Evolutionary conservation across 2,888 invertebrate species (phyloP).

Genomic region (Himalopsyche tibetana): DNA sequence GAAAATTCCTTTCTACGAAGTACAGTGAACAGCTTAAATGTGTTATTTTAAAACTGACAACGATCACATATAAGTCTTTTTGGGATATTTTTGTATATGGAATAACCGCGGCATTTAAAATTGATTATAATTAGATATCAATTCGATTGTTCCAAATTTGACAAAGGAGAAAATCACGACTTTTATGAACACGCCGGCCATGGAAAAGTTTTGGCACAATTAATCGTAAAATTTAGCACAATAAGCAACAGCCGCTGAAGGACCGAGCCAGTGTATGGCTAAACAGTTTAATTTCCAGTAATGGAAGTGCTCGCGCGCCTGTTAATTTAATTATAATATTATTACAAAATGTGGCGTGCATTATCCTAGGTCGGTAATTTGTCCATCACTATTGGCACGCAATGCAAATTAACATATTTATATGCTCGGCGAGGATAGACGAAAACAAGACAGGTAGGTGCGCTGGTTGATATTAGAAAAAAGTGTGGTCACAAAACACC

Average conservation of each 20-base stretch:
- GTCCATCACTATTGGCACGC: constrained; percentile 8
- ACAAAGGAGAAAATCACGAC: no score
- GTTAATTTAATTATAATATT: constrained; percentile 24
- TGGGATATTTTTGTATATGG: no score
- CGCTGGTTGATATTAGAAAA: not conserved
- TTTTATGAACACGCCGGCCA: not conserved
- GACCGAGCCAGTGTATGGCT: no score
- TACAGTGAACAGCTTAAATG: no score
- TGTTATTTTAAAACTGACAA: no score
- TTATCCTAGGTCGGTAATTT: constrained; percentile 33
- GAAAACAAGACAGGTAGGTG: constrained; percentile 15
- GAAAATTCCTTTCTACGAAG: no score
- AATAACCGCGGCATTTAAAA: no score
- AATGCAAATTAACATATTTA: constrained; percentile 13
- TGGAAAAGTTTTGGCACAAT: not conserved
- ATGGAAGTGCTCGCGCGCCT: not conserved
- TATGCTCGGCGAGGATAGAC: not conserved
- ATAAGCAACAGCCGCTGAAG: not conserved
- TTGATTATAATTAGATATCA: no score
- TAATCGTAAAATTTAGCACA: not conserved
- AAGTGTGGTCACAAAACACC: no score
- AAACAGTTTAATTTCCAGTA: constrained; percentile 35
- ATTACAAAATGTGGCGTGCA: constrained; percentile 16
- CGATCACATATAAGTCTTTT: no score
- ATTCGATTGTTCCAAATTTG: no score